phyloP scores from a whole-genome alignment of 2,888 invertebrate genomes.

The Thereva nobilitata region DNA sequence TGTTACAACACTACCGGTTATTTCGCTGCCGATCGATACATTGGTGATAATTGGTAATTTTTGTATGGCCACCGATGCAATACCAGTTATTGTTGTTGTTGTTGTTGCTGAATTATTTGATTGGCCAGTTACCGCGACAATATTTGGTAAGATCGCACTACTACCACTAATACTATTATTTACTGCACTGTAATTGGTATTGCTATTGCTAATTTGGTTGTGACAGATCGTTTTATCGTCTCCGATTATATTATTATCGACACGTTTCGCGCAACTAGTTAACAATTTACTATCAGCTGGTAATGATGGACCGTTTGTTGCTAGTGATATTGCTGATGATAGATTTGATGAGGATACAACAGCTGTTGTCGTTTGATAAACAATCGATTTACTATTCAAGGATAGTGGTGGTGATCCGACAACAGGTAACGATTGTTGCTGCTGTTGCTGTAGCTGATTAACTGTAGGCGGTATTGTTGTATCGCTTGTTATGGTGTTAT shows the following conservation, averaged over 20 bases:
- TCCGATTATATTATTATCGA: conserved; percentile 18
- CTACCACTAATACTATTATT: conserved; percentile 24
- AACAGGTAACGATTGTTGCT: conserved; percentile 44
- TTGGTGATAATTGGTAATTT: conserved; percentile 11
- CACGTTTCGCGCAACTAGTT: conserved; percentile 24
- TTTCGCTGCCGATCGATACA: conserved; percentile 39
- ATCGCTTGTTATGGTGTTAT: conserved; percentile 25
- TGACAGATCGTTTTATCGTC: conserved; percentile 21
- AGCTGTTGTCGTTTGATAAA: conserved; percentile 43
- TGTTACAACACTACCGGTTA: conserved; percentile 42
- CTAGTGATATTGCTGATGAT: conserved; percentile 39
- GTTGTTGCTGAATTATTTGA: background rate
- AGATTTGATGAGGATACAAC: conserved; percentile 43
- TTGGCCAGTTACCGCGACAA: conserved; percentile 7
- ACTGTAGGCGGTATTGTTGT: conserved; percentile 30
- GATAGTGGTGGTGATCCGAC: background rate
- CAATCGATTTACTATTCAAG: background rate
- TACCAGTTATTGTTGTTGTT: conserved; percentile 28
- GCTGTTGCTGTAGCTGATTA: conserved; percentile 39
- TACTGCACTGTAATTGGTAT: conserved; percentile 19
- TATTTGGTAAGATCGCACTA: conserved; percentile 27
- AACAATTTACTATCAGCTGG: conserved; percentile 3
- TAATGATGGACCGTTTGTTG: conserved; percentile 2
- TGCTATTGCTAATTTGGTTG: conserved; percentile 33
- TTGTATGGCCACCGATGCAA: conserved; percentile 30